Percentiles rank a stretch among this genome's conserved stretches.
Conservation (phyloP, 2,797 vertebrate genomes). For the Carapus acus region DNA sequence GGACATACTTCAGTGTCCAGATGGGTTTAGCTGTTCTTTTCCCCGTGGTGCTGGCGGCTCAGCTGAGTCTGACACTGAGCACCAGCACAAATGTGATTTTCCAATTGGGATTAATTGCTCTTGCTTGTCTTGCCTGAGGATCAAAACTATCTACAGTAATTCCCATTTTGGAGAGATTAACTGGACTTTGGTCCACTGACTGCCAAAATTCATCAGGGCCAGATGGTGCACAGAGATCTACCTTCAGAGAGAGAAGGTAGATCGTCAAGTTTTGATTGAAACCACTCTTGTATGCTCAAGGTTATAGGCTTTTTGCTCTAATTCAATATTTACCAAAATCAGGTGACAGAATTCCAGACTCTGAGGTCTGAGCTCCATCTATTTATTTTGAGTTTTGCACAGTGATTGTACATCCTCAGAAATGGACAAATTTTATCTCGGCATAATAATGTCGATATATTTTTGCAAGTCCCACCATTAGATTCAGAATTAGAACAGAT, state of each 20-base stretch:
- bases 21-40: neutral
- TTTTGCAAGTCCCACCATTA: too few species aligned
- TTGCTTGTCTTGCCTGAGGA: conserved; percentile 35
- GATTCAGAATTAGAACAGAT: too few species aligned
- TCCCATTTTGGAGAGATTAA: conserved; percentile 23
- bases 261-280: conserved; percentile 16
- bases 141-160: conserved; percentile 42
- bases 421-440: too few species aligned
- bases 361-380: too few species aligned
- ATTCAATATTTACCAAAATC: too few species aligned
- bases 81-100: conserved; percentile 20
- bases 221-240: conserved; percentile 4
- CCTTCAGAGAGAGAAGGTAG: conserved; percentile 10
- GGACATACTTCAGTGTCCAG: conserved; percentile 15
- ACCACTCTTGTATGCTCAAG: conserved; percentile 19
- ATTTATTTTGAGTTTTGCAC: too few species aligned
- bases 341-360: too few species aligned
- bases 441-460: too few species aligned
- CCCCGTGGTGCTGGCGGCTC: neutral
- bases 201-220: conserved; percentile 27
- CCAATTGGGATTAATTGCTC: conserved; percentile 21
- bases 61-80: conserved; percentile 12
- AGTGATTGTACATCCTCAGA: too few species aligned
- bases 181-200: conserved; percentile 38
- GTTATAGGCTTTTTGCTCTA: neutral